Base-by-base conservation (phyloP, 2,797 vertebrate genomes). In the Centropyge bicolor region DNA sequence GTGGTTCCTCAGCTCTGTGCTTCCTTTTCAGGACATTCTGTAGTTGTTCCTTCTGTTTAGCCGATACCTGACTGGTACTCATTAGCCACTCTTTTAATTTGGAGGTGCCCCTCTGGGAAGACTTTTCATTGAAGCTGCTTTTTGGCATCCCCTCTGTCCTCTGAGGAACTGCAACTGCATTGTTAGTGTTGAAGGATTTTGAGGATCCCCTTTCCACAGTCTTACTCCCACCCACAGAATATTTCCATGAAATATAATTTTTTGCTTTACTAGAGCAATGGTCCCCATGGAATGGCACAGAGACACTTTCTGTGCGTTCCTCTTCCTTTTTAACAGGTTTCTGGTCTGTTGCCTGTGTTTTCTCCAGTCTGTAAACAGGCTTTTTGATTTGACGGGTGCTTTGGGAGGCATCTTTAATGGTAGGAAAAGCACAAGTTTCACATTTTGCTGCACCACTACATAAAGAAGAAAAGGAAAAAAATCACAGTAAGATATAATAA, bases 311-410 rank as follows among this genome's bases (percentile, higher is more conserved):
- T 65, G 17, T 48, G 24, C 3, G 3, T 31, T 78, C 54, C 40
- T 72, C 75, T 11, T 82, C 49, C 46, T 86, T 81, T 48, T 57
- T 45, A 74, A 27, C 20, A 52, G 78, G 38, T 64, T 70, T 87
- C 45, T 70, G 54, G 43, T 81, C 74, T 71, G 76, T 56, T 60
- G 54, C 22, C 19, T 69, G 36, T 10, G 67, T 51, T 82, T 84
- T 74, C 66, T 45, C 1, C 65, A 46, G 57, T 60, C 59, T 92
- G 79, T 88, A 91, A 22, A 82, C 63, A 38, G 92, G 74, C 20
- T 86, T 90, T 89, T 91, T 93, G 51, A 88, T 74, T 5, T 65
- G 68, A 31, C 67, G 89, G 11, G 17, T 43, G 49, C 75, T 83
- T 52, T 71, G 72, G 51, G 73, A 69, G 48, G 38, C 78, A 43